Percentiles rank a stretch among this genome's conserved stretches.
Evolutionary conservation across 2,797 vertebrate species (phyloP).

Genomic region (Acanthurus lineatus): DNA sequence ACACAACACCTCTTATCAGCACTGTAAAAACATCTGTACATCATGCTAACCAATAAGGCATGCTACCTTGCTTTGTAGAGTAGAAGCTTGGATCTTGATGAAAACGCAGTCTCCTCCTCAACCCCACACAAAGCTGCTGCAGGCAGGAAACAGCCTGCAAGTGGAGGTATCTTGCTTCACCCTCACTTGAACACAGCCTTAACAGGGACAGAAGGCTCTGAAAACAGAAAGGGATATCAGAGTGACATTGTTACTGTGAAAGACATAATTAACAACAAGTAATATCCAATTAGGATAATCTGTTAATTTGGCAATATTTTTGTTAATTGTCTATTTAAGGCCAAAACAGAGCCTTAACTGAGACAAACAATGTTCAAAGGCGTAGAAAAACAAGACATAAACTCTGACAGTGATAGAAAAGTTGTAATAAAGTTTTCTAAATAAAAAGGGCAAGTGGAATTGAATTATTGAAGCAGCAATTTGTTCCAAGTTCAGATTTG

Average conservation of each 20-base stretch:
- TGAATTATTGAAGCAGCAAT: slow-evolving; percentile 76
- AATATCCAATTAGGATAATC: slow-evolving; percentile 20
- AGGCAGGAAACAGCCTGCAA: slow-evolving; percentile 91
- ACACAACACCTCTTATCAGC: not conserved
- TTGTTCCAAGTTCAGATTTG: slow-evolving; percentile 72
- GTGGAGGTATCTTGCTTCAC: slow-evolving; percentile 87
- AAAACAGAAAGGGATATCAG: slow-evolving; percentile 45
- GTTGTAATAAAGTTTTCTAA: slow-evolving; percentile 52
- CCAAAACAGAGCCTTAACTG: slow-evolving; percentile 4
- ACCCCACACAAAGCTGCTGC: slow-evolving; percentile 89
- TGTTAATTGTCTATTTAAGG: not conserved
- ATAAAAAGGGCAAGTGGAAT: slow-evolving; percentile 72
- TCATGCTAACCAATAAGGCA: slow-evolving; percentile 13
- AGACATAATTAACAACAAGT: slow-evolving; percentile 23
- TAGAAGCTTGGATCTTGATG: slow-evolving; percentile 94
- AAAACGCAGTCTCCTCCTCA: slow-evolving; percentile 92
- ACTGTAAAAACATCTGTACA: slow-evolving; percentile 10
- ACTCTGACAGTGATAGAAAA: slow-evolving; percentile 50
- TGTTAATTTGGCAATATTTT: slow-evolving; percentile 17
- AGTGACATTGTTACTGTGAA: slow-evolving; percentile 4
- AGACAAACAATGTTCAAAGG: slow-evolving; percentile 13
- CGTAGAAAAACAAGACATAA: slow-evolving; percentile 29
- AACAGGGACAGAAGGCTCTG: slow-evolving; percentile 93
- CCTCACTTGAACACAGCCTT: slow-evolving; percentile 86
- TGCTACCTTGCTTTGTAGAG: slow-evolving; percentile 90